Conservation (phyloP, 2,888 invertebrate species). For the Blomia tropicalis region DNA sequence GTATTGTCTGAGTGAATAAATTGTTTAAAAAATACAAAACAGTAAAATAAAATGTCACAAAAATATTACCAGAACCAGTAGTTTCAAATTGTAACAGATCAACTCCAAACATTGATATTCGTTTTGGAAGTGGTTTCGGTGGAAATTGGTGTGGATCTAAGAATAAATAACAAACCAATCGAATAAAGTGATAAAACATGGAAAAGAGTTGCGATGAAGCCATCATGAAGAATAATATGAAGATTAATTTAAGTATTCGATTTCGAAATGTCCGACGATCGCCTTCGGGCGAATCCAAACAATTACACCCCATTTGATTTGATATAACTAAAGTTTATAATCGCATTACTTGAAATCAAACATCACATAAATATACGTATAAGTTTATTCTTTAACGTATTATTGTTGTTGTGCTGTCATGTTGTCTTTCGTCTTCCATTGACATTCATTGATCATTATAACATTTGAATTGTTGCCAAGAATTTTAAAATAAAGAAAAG, state of each 20-base stretch:
- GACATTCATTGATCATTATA: no score
- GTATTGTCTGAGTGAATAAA: neutral
- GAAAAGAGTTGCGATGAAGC: neutral
- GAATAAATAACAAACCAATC: neutral
- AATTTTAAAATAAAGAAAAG: no score
- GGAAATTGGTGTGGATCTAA: neutral
- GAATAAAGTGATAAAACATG: neutral
- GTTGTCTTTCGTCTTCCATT: no score
- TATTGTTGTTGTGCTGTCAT: no score
- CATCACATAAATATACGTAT: no score
- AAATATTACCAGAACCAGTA: neutral
- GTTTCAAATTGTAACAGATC: neutral
- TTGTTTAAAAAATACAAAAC: no score
- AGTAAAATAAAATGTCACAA: neutral
- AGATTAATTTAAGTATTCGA: neutral
- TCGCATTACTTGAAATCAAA: no score
- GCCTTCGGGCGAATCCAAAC: neutral
- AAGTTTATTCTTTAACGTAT: no score
- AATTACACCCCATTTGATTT: no score
- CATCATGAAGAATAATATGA: neutral
- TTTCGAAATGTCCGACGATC: neutral
- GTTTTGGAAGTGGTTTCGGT: conserved; percentile 2
- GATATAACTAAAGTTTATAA: no score
- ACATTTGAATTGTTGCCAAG: no score
- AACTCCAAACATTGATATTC: neutral